Conservation (phyloP, 2,888 invertebrate genomes). For the Agonopterix heracliana region DNA sequence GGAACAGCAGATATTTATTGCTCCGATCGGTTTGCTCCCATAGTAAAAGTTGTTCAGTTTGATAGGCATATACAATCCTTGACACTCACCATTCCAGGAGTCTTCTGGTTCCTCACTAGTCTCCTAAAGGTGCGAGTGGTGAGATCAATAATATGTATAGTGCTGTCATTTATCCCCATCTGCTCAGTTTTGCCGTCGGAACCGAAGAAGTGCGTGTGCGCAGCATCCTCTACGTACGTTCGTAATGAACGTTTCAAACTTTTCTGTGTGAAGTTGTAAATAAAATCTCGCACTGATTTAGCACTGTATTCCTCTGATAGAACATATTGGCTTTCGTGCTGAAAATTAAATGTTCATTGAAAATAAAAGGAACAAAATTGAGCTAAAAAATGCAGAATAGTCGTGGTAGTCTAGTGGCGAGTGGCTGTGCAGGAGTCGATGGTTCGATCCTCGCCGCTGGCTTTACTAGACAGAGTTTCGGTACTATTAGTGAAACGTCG, state of each 20-base stretch:
- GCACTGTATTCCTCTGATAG: conserved; percentile 71
- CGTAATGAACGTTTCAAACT: conserved; percentile 54
- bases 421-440: too few species aligned
- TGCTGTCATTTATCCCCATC: conserved; percentile 28
- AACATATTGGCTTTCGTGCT: conserved; percentile 83
- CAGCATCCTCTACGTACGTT: conserved; percentile 44
- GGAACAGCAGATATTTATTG: too few species aligned
- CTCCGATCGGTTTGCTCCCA: too few species aligned
- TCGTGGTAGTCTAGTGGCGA: too few species aligned
- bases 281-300: conserved; percentile 68
- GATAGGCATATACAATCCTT: too few species aligned
- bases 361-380: too few species aligned
- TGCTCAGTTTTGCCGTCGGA: conserved; percentile 28
- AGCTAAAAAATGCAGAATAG: background rate
- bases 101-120: conserved; percentile 60
- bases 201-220: conserved; percentile 61
- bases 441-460: too few species aligned
- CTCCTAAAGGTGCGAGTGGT: conserved; percentile 79
- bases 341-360: too few species aligned
- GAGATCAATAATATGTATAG: conserved; percentile 78
- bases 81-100: conserved; percentile 74
- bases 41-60: too few species aligned
- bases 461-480: too few species aligned
- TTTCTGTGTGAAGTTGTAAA: conserved; percentile 68
- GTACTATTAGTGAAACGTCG: too few species aligned